Evolutionary conservation across 2,888 invertebrate genomes (phyloP), one percentile per base, ranked within the genome.

Genomic region (Blastobasis lacticolella): DNA sequence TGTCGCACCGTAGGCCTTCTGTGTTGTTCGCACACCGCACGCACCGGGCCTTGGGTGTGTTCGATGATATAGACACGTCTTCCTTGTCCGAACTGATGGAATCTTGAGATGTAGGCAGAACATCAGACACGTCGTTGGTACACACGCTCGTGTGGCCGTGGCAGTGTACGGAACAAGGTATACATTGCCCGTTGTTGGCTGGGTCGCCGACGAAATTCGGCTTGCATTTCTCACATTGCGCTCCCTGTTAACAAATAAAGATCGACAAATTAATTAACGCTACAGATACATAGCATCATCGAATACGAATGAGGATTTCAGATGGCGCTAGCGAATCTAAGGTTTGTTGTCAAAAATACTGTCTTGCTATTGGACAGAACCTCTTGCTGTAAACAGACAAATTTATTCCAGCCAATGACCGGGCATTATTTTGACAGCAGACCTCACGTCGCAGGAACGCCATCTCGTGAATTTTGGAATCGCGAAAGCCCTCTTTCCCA

Each of bases 181-280:
- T 91, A 71, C 98, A 98, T 58, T 92, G 92, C 0, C 93, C 94
- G 44, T 95, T 95, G 69, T 95, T 94, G 38, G 93, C 91, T 0
- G 98, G 97, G 81, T 97, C 95, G 7, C 98, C 97, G 37, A 98
- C 98, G 81, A 93, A 98, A 52, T 96, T 89, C 0, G 95, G 95
- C 72, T 94, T 92, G 75, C 98, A 98, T 74, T 94, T 94, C 69
- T 96, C 94, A 71, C 98, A 98, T 76, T 95, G 95, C n/a, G 90
- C 90, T 5, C 97, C 97, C 92, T 94, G 72, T 7, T 7, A 5
- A 5, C 23, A 23, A 23, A 23, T 23, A 23, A 23, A 23, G 23
- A 23, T 23, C 23, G 23, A 23, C 23, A 23, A 23, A 23, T 23
- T 3, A 23, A 23, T 23, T 2, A 23, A 23, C 23, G 23, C 23